Base-by-base conservation (phyloP, 1,140 invertebrate genomes). In the Littorina saxatilis region DNA sequence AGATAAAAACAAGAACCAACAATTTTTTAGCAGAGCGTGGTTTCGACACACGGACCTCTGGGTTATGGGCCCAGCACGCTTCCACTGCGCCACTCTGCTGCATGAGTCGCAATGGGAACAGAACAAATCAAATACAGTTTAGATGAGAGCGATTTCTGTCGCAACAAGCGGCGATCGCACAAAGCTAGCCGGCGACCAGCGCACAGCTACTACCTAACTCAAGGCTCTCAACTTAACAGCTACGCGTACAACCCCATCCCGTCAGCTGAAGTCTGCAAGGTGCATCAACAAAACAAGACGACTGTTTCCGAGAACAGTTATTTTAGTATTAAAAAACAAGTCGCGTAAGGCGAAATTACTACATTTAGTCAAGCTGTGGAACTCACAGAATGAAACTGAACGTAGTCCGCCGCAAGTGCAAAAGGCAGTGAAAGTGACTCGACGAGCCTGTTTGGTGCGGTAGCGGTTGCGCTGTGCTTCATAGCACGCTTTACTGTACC, bases 41-140 rank as follows among this genome's bases (percentile, higher is more conserved):
- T 79, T 79, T 70, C 78, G 78, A 79, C 70, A 61, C 78, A 79
- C 78, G 61, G 61, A 79, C 78, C 78, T 79, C 78, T 79, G 78
- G 78, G 78, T 79, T 79, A 79, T 79, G 78, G 78, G 78, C 78
- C 78, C 78, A 79, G 78, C 78, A 79, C 78, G 78, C 78, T 79
- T 79, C 78, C 78, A 79, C 78, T 68, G 78, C 78, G 78, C 78
- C 78, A 79, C 78, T 79, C 78, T 79, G 78, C 78, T 79, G 17
- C 35, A n/a, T n/a, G n/a, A n/a, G n/a, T n/a, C n/a, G n/a, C n/a
- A n/a, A n/a, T n/a, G n/a, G n/a, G n/a, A n/a, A n/a, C n/a, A n/a
- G n/a, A n/a, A n/a, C n/a, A n/a, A n/a, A n/a, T n/a, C n/a, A n/a
- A n/a, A n/a, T n/a, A n/a, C n/a, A n/a, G n/a, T n/a, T n/a, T n/a